Evolutionary conservation across 2,113 vertebrate genomes (phyloP).

Genomic region (Paracanthobrama guichenoti): DNA sequence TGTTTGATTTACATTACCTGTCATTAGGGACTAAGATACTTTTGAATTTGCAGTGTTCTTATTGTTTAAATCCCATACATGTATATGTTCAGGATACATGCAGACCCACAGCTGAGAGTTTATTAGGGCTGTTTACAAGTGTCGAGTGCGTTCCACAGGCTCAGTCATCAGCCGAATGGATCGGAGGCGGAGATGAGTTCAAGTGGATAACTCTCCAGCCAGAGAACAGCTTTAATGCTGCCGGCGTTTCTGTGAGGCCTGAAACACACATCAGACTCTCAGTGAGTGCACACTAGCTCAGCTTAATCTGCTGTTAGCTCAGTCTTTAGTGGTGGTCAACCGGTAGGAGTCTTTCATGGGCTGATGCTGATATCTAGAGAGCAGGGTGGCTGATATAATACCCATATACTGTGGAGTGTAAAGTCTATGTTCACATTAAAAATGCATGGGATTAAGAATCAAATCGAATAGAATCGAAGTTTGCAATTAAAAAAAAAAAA

Average conservation of each 20-base stretch:
- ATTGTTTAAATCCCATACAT: constrained; percentile 23
- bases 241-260: constrained; percentile 45
- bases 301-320: constrained; percentile 38
- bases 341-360: constrained; percentile 1
- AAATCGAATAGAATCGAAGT: neutral
- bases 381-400: constrained; percentile 3
- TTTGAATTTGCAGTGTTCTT: constrained; percentile 35
- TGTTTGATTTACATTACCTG: constrained; percentile 35
- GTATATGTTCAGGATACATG: constrained; percentile 17
- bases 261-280: constrained; percentile 46
- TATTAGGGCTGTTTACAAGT: constrained; percentile 53
- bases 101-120: constrained; percentile 22
- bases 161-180: constrained; percentile 36
- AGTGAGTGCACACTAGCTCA: constrained; percentile 41
- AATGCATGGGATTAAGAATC: neutral
- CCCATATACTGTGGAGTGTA: neutral
- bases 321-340: constrained; percentile 16
- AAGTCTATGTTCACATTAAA: neutral
- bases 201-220: constrained; percentile 56
- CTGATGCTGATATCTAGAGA: neutral
- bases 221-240: constrained; percentile 62
- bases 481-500: neutral
- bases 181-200: constrained; percentile 53
- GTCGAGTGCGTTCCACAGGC: neutral
- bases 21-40: constrained; percentile 16